Base-by-base conservation (phyloP, 2,113 vertebrate genomes). In the Mus musculus region DNA sequence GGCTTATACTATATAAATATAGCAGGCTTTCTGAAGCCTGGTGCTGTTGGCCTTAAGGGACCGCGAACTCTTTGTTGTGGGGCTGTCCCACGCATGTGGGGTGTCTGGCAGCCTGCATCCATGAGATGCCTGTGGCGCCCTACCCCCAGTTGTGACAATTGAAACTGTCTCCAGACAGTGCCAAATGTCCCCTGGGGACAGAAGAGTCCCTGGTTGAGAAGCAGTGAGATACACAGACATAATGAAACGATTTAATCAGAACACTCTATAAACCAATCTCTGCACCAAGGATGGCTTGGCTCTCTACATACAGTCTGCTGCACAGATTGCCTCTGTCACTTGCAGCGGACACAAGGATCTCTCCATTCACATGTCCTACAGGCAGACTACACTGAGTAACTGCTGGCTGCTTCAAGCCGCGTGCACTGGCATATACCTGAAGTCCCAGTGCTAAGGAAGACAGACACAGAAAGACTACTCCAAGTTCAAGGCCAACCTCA, bases 111-210 rank as follows among this genome's bases (percentile, higher is more conserved):
- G 76, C 69, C 46, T 89, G 36, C 42, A 26, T 33, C 36, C 26
- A 36, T 42, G 19, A 78, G 75, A 61, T 82, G 59, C 52, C 73
- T 76, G n/a, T 0, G 12, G 63, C 22, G 54, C 17, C 46, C 76
- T 65, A 39, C 52, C 20, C 49, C 12, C 5, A 20, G 22, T 0
- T 28, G 46, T 84, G 89, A 96, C 61, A 54, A 69, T 9, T 76
- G 39, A 85, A 86, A 92, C 67, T 49, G 56, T 92, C 94, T 96
- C 75, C 49, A 92, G 78, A 46, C 42, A 76, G 30, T 49, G 61
- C 84, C 90, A 71, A 89, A 71, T 72, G 52, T 91, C 24, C 65
- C 75, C 46, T 14, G 26, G 39, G 39, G 88, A 52, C 39, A 67
- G 72, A 86, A 73, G 0, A 86, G 72, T 56, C 46, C 54, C 67